These are phyloP conservation scores for Scaptomyza parva DNA, from an alignment of 2,888 invertebrate genomes.

Conservation along the genomic window DNA sequence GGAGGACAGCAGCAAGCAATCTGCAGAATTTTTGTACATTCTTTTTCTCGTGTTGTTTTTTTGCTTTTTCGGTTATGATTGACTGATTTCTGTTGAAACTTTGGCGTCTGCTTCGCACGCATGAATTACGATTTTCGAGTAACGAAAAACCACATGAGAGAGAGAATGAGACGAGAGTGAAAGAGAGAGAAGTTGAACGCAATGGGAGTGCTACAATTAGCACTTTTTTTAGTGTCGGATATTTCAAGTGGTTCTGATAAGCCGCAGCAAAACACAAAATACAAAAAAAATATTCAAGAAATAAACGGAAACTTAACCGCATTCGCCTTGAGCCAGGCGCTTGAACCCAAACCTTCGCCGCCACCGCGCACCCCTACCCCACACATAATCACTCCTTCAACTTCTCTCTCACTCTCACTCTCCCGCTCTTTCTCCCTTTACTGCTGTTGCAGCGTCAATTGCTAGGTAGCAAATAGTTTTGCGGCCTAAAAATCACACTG, in stretches of 20 bases:
- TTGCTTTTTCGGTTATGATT: constrained; percentile 73
- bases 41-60: constrained; percentile 11
- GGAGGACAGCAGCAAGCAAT: constrained; percentile 39
- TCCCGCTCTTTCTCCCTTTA: too few species aligned
- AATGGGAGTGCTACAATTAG: constrained; percentile 64
- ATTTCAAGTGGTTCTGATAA: constrained; percentile 71
- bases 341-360: constrained; percentile 55
- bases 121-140: constrained; percentile 76
- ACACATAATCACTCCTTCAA: not conserved
- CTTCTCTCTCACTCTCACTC: too few species aligned
- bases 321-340: constrained; percentile 75
- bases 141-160: constrained; percentile 65
- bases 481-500: constrained; percentile 73
- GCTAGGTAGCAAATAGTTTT: constrained; percentile 69
- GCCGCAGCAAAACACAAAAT: constrained; percentile 35
- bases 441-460: constrained; percentile 26
- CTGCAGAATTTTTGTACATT: constrained; percentile 2
- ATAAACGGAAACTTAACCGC: constrained; percentile 52
- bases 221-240: constrained; percentile 60
- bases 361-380: not conserved
- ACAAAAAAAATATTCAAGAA: constrained; percentile 49
- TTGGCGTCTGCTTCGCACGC: constrained; percentile 77
- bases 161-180: not conserved
- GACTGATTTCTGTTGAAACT: constrained; percentile 80
- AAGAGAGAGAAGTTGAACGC: constrained; percentile 21